Evolutionary conservation across 2,797 vertebrate genomes (phyloP).

Genomic region (Sebastes matsubarae): DNA sequence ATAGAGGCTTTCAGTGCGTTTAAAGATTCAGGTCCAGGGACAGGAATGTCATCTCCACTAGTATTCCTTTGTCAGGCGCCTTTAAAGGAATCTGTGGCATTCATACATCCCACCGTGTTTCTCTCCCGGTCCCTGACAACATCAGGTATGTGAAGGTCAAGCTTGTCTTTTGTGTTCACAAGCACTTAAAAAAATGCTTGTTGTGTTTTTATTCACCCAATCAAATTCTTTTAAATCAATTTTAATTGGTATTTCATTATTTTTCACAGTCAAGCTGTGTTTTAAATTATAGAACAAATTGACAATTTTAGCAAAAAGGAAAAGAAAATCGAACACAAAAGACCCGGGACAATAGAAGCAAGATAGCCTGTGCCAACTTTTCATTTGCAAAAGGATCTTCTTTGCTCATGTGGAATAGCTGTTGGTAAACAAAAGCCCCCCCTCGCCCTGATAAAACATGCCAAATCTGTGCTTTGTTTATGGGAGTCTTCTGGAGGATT

Average conservation of each 20-base stretch:
- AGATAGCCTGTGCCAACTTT: slow-evolving; percentile 27
- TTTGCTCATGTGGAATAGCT: slow-evolving; percentile 55
- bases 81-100: slow-evolving; percentile 55
- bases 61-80: slow-evolving; percentile 45
- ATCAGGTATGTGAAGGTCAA: slow-evolving; percentile 53
- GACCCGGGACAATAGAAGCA: neutral
- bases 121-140: slow-evolving; percentile 22
- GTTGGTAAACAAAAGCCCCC: slow-evolving; percentile 52
- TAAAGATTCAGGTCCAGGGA: slow-evolving; percentile 30
- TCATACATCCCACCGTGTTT: slow-evolving; percentile 46
- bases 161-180: slow-evolving; percentile 36
- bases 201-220: slow-evolving; percentile 13
- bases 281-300: neutral
- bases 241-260: slow-evolving; percentile 39
- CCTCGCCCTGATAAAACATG: slow-evolving; percentile 21
- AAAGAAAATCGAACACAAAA: slow-evolving; percentile 1
- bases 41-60: slow-evolving; percentile 22
- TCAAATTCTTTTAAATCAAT: slow-evolving; percentile 10
- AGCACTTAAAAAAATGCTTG: slow-evolving; percentile 11
- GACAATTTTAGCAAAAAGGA: neutral
- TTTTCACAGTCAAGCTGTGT: slow-evolving; percentile 28
- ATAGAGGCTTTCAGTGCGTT: slow-evolving; percentile 18
- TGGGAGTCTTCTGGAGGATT: slow-evolving; percentile 67
- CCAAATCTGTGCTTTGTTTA: slow-evolving; percentile 67
- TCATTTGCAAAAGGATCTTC: slow-evolving; percentile 54